Percentiles rank a stretch among this genome's conserved stretches.
Evolutionary conservation across 1,140 invertebrate genomes (phyloP).

Genomic region (Monochamus saltuarius): DNA sequence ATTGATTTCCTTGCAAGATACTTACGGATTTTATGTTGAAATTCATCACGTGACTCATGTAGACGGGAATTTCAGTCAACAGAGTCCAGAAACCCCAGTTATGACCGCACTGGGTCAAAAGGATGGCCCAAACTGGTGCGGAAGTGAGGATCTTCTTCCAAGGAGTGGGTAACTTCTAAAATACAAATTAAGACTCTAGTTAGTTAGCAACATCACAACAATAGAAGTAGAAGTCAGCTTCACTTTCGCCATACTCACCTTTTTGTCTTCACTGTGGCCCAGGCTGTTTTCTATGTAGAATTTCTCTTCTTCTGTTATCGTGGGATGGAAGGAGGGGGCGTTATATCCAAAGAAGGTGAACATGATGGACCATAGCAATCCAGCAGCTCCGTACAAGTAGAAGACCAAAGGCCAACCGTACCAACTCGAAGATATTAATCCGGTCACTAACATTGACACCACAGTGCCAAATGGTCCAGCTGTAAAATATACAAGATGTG

Average conservation of each 20-base stretch:
- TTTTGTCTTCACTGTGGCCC: slow-evolving; percentile 27
- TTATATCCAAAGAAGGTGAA: slow-evolving; percentile 68
- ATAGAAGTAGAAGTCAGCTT: not conserved
- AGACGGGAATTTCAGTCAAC: slow-evolving; percentile 87
- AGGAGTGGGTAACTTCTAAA: slow-evolving; percentile 57
- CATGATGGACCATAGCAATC: slow-evolving; percentile 61
- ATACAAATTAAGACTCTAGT: slow-evolving; percentile 2
- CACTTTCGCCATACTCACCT: slow-evolving; percentile 16
- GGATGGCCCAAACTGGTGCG: slow-evolving; percentile 78
- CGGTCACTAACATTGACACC: slow-evolving; percentile 69
- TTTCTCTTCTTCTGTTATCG: slow-evolving; percentile 63
- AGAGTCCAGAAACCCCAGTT: slow-evolving; percentile 94
- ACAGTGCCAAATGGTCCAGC: slow-evolving; percentile 73
- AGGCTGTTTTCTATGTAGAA: slow-evolving; percentile 61
- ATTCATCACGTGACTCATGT: slow-evolving; percentile 78
- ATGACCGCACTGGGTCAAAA: slow-evolving; percentile 80
- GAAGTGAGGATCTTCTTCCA: slow-evolving; percentile 78
- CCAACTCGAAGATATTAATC: slow-evolving; percentile 62
- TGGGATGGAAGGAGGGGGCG: slow-evolving; percentile 61
- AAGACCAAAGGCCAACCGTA: slow-evolving; percentile 79
- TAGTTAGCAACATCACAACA: not conserved
- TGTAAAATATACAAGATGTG: slow-evolving; percentile 40
- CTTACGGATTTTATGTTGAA: slow-evolving; percentile 69
- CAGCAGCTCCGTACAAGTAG: slow-evolving; percentile 69
- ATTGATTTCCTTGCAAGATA: not conserved